Percentiles rank a stretch among this genome's conserved stretches.
Evolutionary conservation across 2,888 invertebrate genomes (phyloP).

Genomic region (Pedicia rivosa): DNA sequence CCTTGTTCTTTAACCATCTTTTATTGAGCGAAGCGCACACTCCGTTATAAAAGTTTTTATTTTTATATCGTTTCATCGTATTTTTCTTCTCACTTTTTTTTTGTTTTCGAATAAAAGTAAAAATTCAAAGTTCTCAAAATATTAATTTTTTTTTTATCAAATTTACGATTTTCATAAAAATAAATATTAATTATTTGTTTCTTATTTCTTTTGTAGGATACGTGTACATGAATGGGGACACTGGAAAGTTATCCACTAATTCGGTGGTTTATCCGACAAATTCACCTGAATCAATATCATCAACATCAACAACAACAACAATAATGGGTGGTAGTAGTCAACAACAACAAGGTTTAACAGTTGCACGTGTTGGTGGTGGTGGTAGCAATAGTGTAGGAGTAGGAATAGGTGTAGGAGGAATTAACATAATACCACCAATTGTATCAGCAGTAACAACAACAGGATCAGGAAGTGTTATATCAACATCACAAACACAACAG

Average conservation of each 20-base stretch:
- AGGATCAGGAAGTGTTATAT: slow-evolving; percentile 17
- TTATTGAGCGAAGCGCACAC: too few relatives aligned
- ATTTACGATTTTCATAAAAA: slow-evolving; percentile 1
- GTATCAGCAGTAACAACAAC: slow-evolving; percentile 21
- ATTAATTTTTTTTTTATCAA: too few relatives aligned
- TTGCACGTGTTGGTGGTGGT: neutral
- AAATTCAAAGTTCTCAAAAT: too few relatives aligned
- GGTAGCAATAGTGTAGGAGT: too few relatives aligned
- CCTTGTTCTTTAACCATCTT: too few relatives aligned
- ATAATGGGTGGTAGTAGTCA: neutral
- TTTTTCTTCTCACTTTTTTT: too few relatives aligned
- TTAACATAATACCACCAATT: slow-evolving; percentile 24
- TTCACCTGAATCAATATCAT: slow-evolving; percentile 46
- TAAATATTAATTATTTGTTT: neutral
- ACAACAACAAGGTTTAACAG: neutral
- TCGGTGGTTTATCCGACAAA: slow-evolving; percentile 49
- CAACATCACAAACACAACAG: slow-evolving; percentile 14
- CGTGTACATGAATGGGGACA: slow-evolving; percentile 73
- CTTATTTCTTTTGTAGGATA: slow-evolving; percentile 36
- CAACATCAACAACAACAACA: slow-evolving; percentile 23
- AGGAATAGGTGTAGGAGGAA: slow-evolving; percentile 19
- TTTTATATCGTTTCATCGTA: too few relatives aligned
- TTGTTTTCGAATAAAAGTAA: too few relatives aligned
- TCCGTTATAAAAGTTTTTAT: too few relatives aligned
- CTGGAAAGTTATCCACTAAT: slow-evolving; percentile 57